Evolutionary conservation across 2,113 vertebrate species (phyloP).

Genomic region (Cheirogaleus medius): DNA sequence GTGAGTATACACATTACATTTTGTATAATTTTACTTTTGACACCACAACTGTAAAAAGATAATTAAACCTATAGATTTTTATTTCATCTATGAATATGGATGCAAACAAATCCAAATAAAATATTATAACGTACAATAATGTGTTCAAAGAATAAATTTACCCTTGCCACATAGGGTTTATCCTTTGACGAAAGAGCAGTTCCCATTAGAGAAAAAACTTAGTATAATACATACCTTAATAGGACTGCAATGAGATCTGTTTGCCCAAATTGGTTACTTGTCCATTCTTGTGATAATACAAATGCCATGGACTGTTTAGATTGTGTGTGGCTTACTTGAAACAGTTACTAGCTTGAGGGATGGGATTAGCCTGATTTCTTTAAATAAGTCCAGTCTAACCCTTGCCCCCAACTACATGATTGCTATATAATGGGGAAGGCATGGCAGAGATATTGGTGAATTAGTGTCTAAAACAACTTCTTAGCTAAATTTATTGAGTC

Average conservation of each 20-base stretch:
- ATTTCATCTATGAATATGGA: background rate
- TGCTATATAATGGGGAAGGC: background rate
- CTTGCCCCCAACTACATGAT: background rate
- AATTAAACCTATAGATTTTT: background rate
- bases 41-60: background rate
- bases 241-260: background rate
- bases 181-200: background rate
- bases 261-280: background rate
- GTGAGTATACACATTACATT: background rate
- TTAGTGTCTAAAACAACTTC: background rate
- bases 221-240: background rate
- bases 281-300: background rate
- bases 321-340: background rate
- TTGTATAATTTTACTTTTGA: background rate
- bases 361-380: background rate
- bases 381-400: background rate
- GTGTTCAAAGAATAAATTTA: background rate
- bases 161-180: background rate
- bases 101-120: constrained; percentile 12
- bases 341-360: background rate
- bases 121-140: background rate
- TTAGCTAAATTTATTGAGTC: background rate
- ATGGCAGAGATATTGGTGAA: background rate
- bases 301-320: background rate
- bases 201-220: background rate